Evolutionary conservation across 2,113 vertebrate species (phyloP).

Genomic region (Notarius lentiginosus): DNA sequence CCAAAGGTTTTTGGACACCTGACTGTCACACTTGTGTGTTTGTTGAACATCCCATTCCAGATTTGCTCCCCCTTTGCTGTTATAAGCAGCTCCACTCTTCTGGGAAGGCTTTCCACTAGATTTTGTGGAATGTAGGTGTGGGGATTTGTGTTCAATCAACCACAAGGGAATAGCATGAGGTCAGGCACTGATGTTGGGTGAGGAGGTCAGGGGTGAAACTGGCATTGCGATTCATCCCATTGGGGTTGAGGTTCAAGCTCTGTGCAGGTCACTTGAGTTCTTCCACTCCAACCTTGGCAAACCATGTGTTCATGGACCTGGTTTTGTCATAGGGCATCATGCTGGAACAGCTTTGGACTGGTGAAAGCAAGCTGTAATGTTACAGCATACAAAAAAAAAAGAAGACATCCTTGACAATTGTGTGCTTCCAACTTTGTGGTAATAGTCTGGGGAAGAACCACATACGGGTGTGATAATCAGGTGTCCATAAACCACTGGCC

Average conservation of each 20-base stretch:
- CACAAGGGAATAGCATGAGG: neutral
- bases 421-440: too few relatives aligned
- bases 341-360: neutral
- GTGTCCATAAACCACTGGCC: neutral
- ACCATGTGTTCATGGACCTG: neutral
- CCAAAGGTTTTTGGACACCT: neutral
- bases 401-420: too few relatives aligned
- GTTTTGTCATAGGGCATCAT: neutral
- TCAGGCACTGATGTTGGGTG: neutral
- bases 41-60: neutral
- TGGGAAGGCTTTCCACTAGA: too few relatives aligned
- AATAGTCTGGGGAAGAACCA: too few relatives aligned
- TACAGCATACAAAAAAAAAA: neutral
- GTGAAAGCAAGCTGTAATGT: neutral
- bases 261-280: neutral
- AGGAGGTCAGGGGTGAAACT: neutral
- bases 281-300: neutral
- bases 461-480: neutral
- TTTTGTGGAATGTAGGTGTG: neutral
- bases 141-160: neutral
- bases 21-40: neutral
- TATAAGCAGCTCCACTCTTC: too few relatives aligned
- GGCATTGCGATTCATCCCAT: neutral
- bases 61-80: neutral
- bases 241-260: neutral